phyloP scores from a whole-genome alignment of 1,140 invertebrate species.

The Zaprionus kolodkinae region DNA sequence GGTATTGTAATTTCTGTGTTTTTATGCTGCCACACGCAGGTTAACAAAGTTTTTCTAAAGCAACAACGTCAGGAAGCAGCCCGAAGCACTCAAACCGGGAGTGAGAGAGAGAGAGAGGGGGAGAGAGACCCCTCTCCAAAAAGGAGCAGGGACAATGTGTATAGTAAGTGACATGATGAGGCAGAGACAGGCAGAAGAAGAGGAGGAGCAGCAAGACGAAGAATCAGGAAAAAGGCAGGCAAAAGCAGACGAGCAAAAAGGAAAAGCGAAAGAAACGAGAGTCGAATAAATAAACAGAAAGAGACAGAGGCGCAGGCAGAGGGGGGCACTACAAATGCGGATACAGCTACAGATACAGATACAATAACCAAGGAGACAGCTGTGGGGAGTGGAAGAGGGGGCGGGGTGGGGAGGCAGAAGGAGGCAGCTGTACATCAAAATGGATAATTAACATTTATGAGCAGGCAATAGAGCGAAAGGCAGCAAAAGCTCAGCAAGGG shows the following conservation, averaged over 20 bases:
- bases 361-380: conserved; percentile 53
- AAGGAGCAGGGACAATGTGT: conserved; percentile 67
- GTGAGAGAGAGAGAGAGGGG: too few species aligned
- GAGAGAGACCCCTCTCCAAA: conserved; percentile 21
- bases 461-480: conserved; percentile 60
- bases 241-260: conserved; percentile 1
- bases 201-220: not conserved
- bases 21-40: conserved; percentile 67
- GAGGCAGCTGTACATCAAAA: conserved; percentile 46
- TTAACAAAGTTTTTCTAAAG: conserved; percentile 78
- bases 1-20: conserved; percentile 29
- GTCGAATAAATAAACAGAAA: conserved; percentile 72
- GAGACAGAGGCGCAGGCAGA: conserved; percentile 1
- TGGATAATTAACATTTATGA: conserved; percentile 79
- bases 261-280: conserved; percentile 47
- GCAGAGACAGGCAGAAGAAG: not conserved
- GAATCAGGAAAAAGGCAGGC: not conserved
- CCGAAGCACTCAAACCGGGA: conserved; percentile 38
- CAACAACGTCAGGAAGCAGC: conserved; percentile 53
- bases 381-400: not conserved
- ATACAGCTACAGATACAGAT: conserved; percentile 19
- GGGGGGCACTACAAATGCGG: conserved; percentile 10
- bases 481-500: conserved; percentile 33
- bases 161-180: conserved; percentile 30
- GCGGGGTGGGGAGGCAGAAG: not conserved